phyloP scores from a whole-genome alignment of 2,888 invertebrate species.

The Andrena fulva region DNA sequence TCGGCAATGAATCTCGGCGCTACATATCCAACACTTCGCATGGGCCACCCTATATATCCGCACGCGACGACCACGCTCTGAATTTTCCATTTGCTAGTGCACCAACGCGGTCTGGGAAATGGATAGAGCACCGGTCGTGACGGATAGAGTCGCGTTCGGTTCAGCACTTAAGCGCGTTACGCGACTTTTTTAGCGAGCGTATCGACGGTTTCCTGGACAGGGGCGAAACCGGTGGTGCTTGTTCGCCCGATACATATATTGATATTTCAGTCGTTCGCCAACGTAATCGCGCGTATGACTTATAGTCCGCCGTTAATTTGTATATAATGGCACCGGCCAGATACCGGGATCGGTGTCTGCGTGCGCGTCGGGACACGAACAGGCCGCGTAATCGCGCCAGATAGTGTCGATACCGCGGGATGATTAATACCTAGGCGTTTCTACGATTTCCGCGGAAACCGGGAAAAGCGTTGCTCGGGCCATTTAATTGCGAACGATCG shows the following conservation, averaged over 20 bases:
- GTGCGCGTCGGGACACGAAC: background rate
- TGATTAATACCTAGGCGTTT: constrained; percentile 32
- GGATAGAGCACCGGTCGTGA: constrained; percentile 32
- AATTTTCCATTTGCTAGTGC: constrained; percentile 41
- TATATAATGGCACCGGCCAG: constrained; percentile 31
- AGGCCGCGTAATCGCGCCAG: constrained; percentile 22
- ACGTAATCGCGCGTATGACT: constrained; percentile 52
- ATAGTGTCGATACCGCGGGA: background rate
- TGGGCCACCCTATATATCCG: constrained; percentile 19
- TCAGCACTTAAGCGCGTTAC: constrained; percentile 29
- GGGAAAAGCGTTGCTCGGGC: constrained; percentile 35
- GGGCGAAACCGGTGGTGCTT: constrained; percentile 60
- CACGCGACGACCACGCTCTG: background rate
- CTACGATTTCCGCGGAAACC: constrained; percentile 40
- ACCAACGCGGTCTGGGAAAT: constrained; percentile 18
- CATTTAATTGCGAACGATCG: constrained; percentile 37
- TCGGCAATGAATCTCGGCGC: background rate
- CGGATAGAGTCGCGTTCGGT: constrained; percentile 45
- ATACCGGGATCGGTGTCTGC: constrained; percentile 2
- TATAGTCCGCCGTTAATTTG: constrained; percentile 49
- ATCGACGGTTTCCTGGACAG: constrained; percentile 59
- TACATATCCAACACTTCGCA: background rate
- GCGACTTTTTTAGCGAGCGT: constrained; percentile 34
- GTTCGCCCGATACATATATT: constrained; percentile 42
- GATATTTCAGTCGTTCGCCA: constrained; percentile 52